Evolutionary conservation across 2,888 invertebrate species (phyloP).

Genomic region (Petrolisthes manimaculis): DNA sequence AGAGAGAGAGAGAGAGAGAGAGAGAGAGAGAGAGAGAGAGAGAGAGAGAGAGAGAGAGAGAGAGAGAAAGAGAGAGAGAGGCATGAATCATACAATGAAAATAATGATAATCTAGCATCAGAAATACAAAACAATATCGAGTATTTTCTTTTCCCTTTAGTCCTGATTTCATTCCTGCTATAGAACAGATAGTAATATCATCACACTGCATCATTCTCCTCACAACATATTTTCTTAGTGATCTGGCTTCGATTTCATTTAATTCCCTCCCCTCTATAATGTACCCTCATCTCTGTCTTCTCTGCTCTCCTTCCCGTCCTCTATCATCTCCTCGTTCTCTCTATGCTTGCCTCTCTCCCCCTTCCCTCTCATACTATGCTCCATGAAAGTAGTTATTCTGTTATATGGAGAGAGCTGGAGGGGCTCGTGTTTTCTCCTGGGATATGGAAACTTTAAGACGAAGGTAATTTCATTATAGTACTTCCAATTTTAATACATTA

Average conservation of each 20-base stretch:
- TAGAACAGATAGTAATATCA: too few relatives aligned
- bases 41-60: neutral
- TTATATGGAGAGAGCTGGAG: neutral
- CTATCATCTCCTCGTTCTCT: too few relatives aligned
- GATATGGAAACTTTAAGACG: neutral
- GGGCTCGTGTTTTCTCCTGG: neutral
- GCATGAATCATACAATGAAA: neutral
- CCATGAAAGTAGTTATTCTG: neutral
- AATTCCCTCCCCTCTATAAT: neutral
- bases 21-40: neutral
- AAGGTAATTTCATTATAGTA: too few relatives aligned
- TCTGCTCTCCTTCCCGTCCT: neutral
- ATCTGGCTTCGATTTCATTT: neutral
- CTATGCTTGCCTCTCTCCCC: neutral
- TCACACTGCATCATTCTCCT: too few relatives aligned
- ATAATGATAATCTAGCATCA: neutral
- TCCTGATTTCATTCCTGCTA: too few relatives aligned
- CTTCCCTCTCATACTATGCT: neutral
- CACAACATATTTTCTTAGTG: neutral
- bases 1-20: too few relatives aligned
- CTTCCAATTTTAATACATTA: too few relatives aligned
- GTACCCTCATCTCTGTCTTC: neutral
- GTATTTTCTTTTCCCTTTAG: neutral
- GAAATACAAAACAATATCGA: neutral
- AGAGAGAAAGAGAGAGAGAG: neutral